Evolutionary conservation across 1,140 invertebrate genomes (phyloP).

Genomic region (Eupristina koningsbergeri): DNA sequence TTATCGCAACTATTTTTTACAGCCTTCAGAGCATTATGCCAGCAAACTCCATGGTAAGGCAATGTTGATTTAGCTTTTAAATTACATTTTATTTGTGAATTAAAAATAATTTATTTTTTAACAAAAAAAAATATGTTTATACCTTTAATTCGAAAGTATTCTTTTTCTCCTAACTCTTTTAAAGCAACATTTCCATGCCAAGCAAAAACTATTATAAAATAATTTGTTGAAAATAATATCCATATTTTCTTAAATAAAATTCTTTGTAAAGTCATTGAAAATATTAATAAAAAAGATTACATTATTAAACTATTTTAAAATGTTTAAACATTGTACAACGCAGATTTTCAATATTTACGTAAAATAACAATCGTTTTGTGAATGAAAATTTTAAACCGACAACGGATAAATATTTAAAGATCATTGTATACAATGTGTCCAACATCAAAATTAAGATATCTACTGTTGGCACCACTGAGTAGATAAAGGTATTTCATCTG

Average conservation of each 20-base stretch:
- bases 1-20: constrained; percentile 75
- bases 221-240: constrained; percentile 39
- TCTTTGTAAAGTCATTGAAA: background rate
- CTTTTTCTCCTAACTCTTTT: constrained; percentile 62
- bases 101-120: constrained; percentile 2
- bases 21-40: constrained; percentile 75
- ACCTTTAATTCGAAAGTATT: constrained; percentile 61
- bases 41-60: constrained; percentile 77
- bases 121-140: constrained; percentile 7
- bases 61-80: constrained; percentile 64
- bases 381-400: background rate
- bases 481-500: background rate
- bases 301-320: constrained; percentile 24
- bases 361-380: no score
- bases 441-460: background rate
- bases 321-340: background rate
- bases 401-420: constrained; percentile 13
- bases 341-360: no score
- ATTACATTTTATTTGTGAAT: constrained; percentile 13
- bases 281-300: background rate
- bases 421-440: background rate
- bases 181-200: constrained; percentile 52
- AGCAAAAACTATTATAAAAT: constrained; percentile 33
- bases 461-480: background rate
- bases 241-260: constrained; percentile 37